phyloP scores from a whole-genome alignment of 1,140 invertebrate species.

The Nasonia vitripennis region DNA sequence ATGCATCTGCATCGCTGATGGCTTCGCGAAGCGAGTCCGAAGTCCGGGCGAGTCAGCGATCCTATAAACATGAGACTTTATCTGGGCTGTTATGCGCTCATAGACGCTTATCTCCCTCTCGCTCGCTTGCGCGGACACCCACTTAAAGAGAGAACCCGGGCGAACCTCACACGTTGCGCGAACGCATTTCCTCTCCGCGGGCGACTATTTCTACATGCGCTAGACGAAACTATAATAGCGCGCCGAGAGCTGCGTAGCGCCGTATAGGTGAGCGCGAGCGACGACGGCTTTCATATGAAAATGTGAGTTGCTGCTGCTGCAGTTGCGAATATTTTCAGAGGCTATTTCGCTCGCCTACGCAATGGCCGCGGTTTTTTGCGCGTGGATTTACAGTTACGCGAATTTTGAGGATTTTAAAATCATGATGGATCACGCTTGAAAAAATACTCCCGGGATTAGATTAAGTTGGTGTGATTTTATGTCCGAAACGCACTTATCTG shows the following conservation, averaged over 20 bases:
- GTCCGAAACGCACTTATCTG: too few relatives aligned
- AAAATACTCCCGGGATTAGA: background rate
- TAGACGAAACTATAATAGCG: constrained; percentile 9
- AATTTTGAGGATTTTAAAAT: background rate
- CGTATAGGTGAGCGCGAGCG: background rate
- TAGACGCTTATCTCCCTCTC: constrained; percentile 64
- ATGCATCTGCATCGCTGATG: background rate
- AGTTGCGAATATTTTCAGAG: background rate
- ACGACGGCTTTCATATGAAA: constrained; percentile 1
- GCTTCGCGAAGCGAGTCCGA: constrained; percentile 1
- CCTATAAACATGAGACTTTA: constrained; percentile 72
- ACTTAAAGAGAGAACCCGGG: constrained; percentile 64
- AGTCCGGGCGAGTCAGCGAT: constrained; percentile 56
- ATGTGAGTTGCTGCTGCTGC: background rate
- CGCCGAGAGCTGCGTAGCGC: background rate
- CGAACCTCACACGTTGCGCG: constrained; percentile 67
- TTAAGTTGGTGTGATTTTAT: background rate
- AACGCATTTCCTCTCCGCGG: background rate
- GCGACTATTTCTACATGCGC: background rate
- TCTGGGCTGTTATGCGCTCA: constrained; percentile 68
- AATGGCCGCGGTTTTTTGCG: background rate
- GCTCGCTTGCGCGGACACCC: constrained; percentile 62
- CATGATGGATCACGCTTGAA: background rate
- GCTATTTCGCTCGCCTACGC: background rate
- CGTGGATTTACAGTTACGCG: too few relatives aligned